Evolutionary conservation across 2,113 vertebrate genomes (phyloP).

Genomic region (Perca flavescens): DNA sequence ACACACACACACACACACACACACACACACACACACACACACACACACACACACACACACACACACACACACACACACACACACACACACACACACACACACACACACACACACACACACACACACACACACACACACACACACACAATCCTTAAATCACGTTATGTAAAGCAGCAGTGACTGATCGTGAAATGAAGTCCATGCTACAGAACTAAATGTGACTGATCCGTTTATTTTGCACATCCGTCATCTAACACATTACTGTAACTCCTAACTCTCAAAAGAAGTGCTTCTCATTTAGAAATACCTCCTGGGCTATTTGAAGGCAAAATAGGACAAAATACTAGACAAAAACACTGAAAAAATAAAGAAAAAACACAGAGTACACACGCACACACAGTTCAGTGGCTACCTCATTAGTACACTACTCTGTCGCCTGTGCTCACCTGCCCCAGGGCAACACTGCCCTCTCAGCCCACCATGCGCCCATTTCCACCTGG

Average conservation of each 20-base stretch:
- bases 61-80: too few relatives aligned
- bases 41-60: neutral
- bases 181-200: neutral
- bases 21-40: conserved; percentile 41
- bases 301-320: neutral
- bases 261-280: neutral
- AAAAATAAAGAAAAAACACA: neutral
- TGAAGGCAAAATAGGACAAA: neutral
- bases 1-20: conserved; percentile 38
- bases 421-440: conserved; percentile 32
- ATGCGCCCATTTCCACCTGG: conserved; percentile 31
- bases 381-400: conserved; percentile 6
- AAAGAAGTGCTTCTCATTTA: neutral
- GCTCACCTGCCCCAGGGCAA: conserved; percentile 74
- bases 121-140: neutral
- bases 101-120: neutral
- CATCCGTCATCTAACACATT: neutral
- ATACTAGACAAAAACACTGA: neutral
- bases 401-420: conserved; percentile 20
- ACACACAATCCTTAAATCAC: neutral
- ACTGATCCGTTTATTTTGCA: neutral
- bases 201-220: neutral
- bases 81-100: neutral
- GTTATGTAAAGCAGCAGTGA: neutral
- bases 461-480: conserved; percentile 56